phyloP scores from a whole-genome alignment of 2,888 invertebrate genomes.

The Tenodera sinensis region DNA sequence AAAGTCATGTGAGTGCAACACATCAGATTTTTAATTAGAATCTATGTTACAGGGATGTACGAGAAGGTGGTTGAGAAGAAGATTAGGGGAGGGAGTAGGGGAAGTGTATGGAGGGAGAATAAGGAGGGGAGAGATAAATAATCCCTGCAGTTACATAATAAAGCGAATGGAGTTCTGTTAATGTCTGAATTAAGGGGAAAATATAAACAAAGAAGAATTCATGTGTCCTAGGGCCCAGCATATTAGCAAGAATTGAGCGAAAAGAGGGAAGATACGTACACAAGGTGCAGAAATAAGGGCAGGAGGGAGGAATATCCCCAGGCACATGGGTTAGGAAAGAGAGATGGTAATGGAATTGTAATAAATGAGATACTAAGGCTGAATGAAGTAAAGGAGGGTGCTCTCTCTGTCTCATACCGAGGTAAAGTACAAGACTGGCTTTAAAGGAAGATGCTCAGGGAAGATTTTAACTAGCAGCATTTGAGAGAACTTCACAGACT shows the following conservation, averaged over 20 bases:
- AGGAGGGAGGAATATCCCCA: background rate
- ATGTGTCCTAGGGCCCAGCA: background rate
- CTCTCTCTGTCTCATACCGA: background rate
- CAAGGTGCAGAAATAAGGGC: background rate
- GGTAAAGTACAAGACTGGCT: background rate
- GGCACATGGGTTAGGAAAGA: background rate
- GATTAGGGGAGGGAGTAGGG: too few relatives aligned
- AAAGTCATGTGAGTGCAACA: too few relatives aligned
- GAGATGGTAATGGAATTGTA: constrained; percentile 1
- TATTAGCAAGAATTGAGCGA: background rate
- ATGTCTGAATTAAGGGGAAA: background rate
- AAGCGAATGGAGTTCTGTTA: background rate
- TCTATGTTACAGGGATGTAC: too few relatives aligned
- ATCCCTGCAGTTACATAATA: too few relatives aligned
- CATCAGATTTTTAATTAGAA: too few relatives aligned
- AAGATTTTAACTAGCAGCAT: too few relatives aligned
- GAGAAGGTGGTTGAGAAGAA: too few relatives aligned
- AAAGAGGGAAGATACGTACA: background rate
- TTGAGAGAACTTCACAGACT: too few relatives aligned
- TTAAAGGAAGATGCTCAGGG: too few relatives aligned
- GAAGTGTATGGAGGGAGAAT: too few relatives aligned
- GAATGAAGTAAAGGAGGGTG: background rate
- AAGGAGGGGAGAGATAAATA: too few relatives aligned
- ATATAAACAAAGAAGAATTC: background rate
- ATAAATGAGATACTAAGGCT: background rate